Evolutionary conservation across 2,888 invertebrate species (phyloP).

Genomic region (Cryptops parisi): DNA sequence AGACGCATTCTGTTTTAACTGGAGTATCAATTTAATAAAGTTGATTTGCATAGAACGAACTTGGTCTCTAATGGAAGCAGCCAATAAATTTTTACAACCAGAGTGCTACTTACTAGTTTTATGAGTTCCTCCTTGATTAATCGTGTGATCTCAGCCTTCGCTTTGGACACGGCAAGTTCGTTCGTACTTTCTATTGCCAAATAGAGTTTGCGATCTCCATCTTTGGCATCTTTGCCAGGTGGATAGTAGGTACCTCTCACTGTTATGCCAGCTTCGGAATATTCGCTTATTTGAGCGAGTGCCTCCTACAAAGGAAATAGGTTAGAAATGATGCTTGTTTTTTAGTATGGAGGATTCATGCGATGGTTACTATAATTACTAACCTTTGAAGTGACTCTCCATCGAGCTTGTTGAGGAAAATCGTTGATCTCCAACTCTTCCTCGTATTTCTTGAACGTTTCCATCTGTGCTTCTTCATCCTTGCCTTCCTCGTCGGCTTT

Average conservation of each 20-base stretch:
- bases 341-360: too few species aligned
- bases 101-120: slow-evolving; percentile 42
- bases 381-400: slow-evolving; percentile 93
- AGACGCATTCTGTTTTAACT: too few species aligned
- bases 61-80: background rate
- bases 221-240: slow-evolving; percentile 70
- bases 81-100: background rate
- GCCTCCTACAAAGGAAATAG: slow-evolving; percentile 54
- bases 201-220: slow-evolving; percentile 89
- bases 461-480: slow-evolving; percentile 27
- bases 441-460: slow-evolving; percentile 58
- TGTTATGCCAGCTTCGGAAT: slow-evolving; percentile 96
- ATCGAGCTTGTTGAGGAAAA: slow-evolving; percentile 97
- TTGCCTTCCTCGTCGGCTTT: slow-evolving; percentile 60
- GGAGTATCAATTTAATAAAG: too few species aligned
- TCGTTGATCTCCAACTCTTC: slow-evolving; percentile 99
- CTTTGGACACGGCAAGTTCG: slow-evolving; percentile 78
- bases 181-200: slow-evolving; percentile 98
- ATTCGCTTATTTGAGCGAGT: slow-evolving; percentile 93
- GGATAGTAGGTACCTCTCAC: slow-evolving; percentile 92
- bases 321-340: background rate
- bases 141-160: slow-evolving; percentile 91
- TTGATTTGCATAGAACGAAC: too few species aligned
- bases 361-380: too few species aligned
- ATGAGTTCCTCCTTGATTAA: slow-evolving; percentile 96